These are phyloP conservation scores for Drymodes brunneopygia DNA, from an alignment of 2,113 vertebrate species.

Conservation along the genomic window DNA sequence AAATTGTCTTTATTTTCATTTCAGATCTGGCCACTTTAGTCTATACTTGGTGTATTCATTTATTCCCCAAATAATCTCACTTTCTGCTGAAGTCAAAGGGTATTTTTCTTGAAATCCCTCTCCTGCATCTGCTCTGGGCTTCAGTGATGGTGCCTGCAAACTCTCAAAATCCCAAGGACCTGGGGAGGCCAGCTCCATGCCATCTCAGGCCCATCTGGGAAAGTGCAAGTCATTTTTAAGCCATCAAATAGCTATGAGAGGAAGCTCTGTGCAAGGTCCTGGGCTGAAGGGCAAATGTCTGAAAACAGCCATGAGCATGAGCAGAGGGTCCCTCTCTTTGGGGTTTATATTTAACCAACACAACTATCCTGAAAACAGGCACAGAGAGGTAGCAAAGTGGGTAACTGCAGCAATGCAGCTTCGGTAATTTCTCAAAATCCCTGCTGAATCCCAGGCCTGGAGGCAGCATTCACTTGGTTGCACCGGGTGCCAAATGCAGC, in stretches of 20 bases:
- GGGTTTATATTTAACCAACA: neutral
- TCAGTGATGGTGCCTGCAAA: neutral
- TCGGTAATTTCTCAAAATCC: neutral
- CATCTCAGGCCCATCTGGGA: neutral
- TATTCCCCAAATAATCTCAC: neutral
- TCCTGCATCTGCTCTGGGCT: neutral
- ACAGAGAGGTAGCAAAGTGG: neutral
- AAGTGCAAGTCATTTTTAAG: neutral
- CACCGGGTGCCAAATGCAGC: neutral
- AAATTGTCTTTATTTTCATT: conserved; percentile 5
- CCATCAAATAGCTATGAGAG: neutral
- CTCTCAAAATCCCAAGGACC: neutral
- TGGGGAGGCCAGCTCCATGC: neutral
- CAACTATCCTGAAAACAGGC: neutral
- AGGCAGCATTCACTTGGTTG: neutral
- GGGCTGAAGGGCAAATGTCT: neutral
- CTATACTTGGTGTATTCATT: neutral
- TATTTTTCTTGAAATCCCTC: neutral
- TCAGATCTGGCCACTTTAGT: neutral
- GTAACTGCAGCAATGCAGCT: neutral
- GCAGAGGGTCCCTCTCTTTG: neutral
- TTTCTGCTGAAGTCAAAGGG: neutral
- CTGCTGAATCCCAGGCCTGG: neutral
- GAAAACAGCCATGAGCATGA: neutral
- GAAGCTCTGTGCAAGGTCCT: neutral